Evolutionary conservation across 2,888 invertebrate species (phyloP).

Genomic region (Papilio demoleus): DNA sequence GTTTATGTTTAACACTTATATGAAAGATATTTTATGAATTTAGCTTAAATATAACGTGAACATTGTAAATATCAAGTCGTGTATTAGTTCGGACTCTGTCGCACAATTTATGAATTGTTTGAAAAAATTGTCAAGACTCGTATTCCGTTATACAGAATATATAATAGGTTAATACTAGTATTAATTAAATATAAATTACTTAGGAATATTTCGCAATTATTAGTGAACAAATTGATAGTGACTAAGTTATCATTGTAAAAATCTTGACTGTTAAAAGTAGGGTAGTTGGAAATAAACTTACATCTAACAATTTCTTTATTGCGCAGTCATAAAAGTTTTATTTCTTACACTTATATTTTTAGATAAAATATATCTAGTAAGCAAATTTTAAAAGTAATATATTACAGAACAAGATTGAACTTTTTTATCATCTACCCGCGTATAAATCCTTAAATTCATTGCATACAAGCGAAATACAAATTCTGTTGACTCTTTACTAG

Average conservation of each 20-base stretch:
- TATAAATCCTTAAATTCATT: neutral
- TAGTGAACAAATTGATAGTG: constrained; percentile 18
- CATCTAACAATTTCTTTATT: constrained; percentile 2
- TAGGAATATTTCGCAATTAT: neutral
- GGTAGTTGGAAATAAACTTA: constrained; percentile 7
- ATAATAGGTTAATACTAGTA: constrained; percentile 16
- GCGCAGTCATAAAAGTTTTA: neutral
- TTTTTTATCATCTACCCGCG: constrained; percentile 1
- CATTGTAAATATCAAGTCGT: neutral
- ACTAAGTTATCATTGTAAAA: constrained; percentile 3
- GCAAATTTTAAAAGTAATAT: constrained; percentile 20
- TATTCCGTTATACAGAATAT: constrained; percentile 12
- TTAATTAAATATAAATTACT: constrained; percentile 17
- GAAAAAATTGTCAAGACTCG: neutral
- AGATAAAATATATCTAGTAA: neutral
- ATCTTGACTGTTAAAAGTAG: neutral
- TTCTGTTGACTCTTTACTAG: neutral
- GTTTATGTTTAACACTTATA: no score
- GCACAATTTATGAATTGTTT: neutral
- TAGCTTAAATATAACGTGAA: neutral
- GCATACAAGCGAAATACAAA: neutral
- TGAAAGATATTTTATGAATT: no score
- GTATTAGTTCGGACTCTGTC: no score
- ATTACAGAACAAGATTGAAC: constrained; percentile 4
- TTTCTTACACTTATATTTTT: constrained; percentile 7